phyloP scores from a whole-genome alignment of 2,113 vertebrate species.

The Prunella himalayana region DNA sequence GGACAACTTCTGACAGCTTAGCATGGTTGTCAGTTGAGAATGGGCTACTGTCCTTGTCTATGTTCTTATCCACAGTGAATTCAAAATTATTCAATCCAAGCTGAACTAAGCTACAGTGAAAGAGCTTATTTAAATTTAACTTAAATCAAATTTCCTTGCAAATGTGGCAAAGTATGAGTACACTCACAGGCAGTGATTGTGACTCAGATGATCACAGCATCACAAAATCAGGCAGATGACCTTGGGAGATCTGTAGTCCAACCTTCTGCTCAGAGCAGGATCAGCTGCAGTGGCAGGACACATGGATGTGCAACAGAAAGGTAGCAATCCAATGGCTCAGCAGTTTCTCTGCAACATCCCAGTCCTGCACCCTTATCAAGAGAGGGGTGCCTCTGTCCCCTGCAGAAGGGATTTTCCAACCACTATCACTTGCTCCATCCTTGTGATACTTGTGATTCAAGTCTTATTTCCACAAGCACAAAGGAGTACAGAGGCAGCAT shows the following conservation, averaged over 20 bases:
- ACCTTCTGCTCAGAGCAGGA: not conserved
- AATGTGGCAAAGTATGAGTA: not conserved
- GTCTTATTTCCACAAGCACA: not conserved
- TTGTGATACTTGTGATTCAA: not conserved
- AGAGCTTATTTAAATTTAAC: conserved; percentile 7
- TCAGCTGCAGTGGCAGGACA: not conserved
- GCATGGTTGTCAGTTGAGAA: not conserved
- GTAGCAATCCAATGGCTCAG: not conserved
- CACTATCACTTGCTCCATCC: not conserved
- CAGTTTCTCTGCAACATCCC: not conserved
- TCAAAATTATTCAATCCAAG: not conserved
- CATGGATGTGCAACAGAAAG: not conserved
- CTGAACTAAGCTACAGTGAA: not conserved
- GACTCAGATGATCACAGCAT: not conserved
- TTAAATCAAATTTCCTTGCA: not conserved
- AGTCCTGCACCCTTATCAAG: not conserved
- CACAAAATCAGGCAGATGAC: not conserved
- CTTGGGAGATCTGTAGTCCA: not conserved
- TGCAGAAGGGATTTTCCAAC: not conserved
- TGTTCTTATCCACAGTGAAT: not conserved
- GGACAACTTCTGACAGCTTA: not conserved
- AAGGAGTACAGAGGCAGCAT: not conserved
- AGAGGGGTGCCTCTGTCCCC: not conserved
- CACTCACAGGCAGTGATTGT: not conserved
- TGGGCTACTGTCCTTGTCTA: not conserved